phyloP scores from a whole-genome alignment of 2,888 invertebrate species.

The Axea sp. region DNA sequence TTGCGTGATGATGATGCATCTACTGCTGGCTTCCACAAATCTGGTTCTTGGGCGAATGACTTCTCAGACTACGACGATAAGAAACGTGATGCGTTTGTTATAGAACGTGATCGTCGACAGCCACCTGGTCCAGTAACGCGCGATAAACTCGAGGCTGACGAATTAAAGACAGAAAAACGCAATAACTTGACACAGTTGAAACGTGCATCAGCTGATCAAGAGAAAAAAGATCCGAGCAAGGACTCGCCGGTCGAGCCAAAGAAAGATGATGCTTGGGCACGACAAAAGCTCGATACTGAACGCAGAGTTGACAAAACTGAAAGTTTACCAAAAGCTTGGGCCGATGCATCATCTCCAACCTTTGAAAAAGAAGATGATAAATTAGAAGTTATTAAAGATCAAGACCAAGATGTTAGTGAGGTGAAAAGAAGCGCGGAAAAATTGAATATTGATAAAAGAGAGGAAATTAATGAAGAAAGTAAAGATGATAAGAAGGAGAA shows the following conservation, averaged over 20 bases:
- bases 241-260: conserved; percentile 81
- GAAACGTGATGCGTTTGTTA: conserved; percentile 75
- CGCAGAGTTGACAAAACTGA: conserved; percentile 67
- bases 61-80: conserved; percentile 77
- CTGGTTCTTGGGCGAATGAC: conserved; percentile 75
- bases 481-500: conserved; percentile 78
- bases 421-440: conserved; percentile 74
- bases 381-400: conserved; percentile 79
- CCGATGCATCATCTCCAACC: conserved; percentile 78
- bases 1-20: conserved; percentile 71
- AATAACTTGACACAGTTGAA: conserved; percentile 81
- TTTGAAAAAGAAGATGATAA: conserved; percentile 78
- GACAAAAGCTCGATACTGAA: conserved; percentile 79
- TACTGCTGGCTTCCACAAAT: conserved; percentile 55
- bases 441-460: conserved; percentile 74
- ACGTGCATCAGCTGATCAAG: conserved; percentile 73
- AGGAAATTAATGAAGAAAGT: conserved; percentile 79
- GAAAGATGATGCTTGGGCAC: conserved; percentile 81
- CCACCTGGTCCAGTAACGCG: conserved; percentile 83
- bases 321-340: conserved; percentile 79
- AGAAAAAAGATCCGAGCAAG: conserved; percentile 73
- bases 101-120: conserved; percentile 77
- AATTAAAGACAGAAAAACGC: conserved; percentile 79
- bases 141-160: conserved; percentile 83
- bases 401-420: conserved; percentile 73